These are phyloP conservation scores for Coracias cyanogaster DNA, from an alignment of 2,797 vertebrate genomes.

Conservation along the genomic window DNA sequence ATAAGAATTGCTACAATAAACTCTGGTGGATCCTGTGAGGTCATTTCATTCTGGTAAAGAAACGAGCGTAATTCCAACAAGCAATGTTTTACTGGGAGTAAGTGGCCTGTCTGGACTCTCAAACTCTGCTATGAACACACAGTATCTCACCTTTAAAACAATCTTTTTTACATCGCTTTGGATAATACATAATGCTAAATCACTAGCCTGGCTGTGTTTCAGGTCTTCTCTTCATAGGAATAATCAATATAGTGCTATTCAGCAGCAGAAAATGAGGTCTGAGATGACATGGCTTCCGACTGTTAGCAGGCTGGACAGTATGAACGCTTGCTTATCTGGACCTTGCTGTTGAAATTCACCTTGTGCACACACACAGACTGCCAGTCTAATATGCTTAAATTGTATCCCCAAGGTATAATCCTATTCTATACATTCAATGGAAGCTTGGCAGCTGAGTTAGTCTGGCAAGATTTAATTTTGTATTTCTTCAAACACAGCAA, in stretches of 20 bases:
- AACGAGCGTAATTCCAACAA: background rate
- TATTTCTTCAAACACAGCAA: background rate
- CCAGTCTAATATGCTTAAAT: background rate
- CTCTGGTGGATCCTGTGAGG: background rate
- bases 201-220: background rate
- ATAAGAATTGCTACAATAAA: background rate
- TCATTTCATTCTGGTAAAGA: background rate
- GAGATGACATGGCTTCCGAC: background rate
- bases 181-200: background rate
- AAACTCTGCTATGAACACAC: background rate
- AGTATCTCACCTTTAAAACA: background rate
- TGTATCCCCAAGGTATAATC: background rate
- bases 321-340: background rate
- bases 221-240: background rate
- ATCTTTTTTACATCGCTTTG: background rate
- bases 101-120: background rate
- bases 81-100: background rate
- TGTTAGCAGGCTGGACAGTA: background rate
- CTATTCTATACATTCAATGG: background rate
- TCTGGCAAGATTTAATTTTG: background rate
- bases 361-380: background rate
- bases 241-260: background rate
- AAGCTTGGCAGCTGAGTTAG: background rate
- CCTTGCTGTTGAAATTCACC: background rate
- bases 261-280: background rate